Base-by-base conservation (phyloP, 2,888 invertebrate species). In the Prenolepis imparis region DNA sequence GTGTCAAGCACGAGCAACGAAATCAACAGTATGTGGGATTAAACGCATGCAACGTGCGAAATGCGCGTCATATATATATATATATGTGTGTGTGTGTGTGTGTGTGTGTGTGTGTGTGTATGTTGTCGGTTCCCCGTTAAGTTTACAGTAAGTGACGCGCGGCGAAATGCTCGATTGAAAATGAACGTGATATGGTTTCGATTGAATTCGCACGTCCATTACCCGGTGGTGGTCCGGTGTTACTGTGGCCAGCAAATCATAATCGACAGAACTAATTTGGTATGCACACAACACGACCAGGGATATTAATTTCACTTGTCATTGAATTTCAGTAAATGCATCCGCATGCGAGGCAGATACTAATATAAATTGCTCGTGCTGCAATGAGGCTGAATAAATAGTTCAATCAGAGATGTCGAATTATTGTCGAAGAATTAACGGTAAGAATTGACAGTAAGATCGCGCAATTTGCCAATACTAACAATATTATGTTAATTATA, bases 221-320 rank as follows among this genome's bases (percentile, higher is more conserved):
- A 59, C 18, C 32, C 81, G 82, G 28, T 28, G 28, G 28, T 28
- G 28, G 48, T 32, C 68, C 64, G 61, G 61, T 68, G 77, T 21
- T 21, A 63, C 52, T n/a, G 52, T 52, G 28, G 66, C 32, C 55
- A 57, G 63, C 63, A 59, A 82, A 78, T 80, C 70, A 39, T 78
- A 83, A 82, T 74, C 44, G 73, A 84, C 57, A 44, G 61, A 86
- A 82, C 81, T 88, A 86, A 85, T 86, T 70, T 28, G 61, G 39
- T 52, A 55, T 64, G 84, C 32, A 28, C 80, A 36, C 59, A 64
- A 78, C 67, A 74, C 68, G 28, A 63, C 24, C 44, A 41, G 44
- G 36, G 78, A 82, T 57, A 73, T 86, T 86, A 89, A 87, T 90
- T 85, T 85, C 66, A 57, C 82, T 80, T 82, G 84, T 87, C 84